Evolutionary conservation across 1,140 invertebrate species (phyloP).

Genomic region (Drosophila prosaltans): DNA sequence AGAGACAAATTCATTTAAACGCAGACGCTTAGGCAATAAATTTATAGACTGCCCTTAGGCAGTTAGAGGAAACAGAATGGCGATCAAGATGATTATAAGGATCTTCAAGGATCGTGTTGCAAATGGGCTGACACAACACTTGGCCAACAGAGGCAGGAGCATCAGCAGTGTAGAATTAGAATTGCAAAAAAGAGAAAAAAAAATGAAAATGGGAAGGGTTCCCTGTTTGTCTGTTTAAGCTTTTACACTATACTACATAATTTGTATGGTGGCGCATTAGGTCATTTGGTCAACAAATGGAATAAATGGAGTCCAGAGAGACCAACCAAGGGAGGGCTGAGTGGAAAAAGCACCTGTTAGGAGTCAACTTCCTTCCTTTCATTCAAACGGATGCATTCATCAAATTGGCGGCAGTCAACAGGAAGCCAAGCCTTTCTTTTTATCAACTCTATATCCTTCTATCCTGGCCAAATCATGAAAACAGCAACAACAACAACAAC

Average conservation of each 20-base stretch:
- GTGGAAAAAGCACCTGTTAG: conserved; percentile 60
- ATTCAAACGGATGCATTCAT: conserved; percentile 81
- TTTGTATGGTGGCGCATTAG: conserved; percentile 65
- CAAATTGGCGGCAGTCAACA: conserved; percentile 72
- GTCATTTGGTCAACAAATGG: conserved; percentile 67
- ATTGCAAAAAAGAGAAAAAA: conserved; percentile 60
- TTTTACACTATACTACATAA: conserved; percentile 66
- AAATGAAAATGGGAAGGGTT: conserved; percentile 38
- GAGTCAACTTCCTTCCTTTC: conserved; percentile 60
- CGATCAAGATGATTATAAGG: conserved; percentile 28
- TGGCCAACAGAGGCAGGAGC: conserved; percentile 11
- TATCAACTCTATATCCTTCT: conserved; percentile 10
- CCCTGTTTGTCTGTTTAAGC: conserved; percentile 48
- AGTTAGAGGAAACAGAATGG: conserved; percentile 41
- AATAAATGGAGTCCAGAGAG: neutral
- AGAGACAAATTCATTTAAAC: conserved; percentile 81
- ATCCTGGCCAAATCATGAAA: conserved; percentile 7
- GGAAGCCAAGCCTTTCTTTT: conserved; percentile 40
- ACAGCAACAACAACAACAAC: neutral
- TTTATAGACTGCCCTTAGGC: conserved; percentile 74
- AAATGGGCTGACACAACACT: conserved; percentile 62
- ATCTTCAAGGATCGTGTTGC: conserved; percentile 53
- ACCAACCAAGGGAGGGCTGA: neutral
- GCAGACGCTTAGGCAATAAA: conserved; percentile 71
- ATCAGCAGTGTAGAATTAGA: conserved; percentile 66